Evolutionary conservation across 2,113 vertebrate species (phyloP), one percentile per base, ranked within the genome.

Genomic region (Oenanthe melanoleuca): DNA sequence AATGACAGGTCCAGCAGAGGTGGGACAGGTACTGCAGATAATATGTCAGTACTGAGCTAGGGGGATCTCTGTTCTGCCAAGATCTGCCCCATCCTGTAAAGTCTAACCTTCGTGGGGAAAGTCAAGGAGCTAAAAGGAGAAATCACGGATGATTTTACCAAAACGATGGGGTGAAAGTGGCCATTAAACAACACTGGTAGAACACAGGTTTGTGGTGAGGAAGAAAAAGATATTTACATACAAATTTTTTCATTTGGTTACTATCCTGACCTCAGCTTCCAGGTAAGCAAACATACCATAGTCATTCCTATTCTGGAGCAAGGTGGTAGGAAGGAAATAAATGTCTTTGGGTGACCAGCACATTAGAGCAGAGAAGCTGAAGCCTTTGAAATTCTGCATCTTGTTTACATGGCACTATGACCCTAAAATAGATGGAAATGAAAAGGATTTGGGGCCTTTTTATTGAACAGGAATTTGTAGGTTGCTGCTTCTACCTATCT

Each of bases 291-390:
- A 25, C 1, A 9, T 29, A 64, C 5, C 9, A 67, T 20, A 31
- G 7, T 26, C 31, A 47, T 29, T 56, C 50, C n/a, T 28, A 49
- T 28, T 17, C 29, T 47, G 45, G 50, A 45, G 16, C 38, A 0
- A 45, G 33, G 14, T 12, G 11, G 14, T 11, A 33, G 66, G 49
- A 91, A 85, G 6, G 1, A 74, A 83, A 12, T 38, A 0, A 75
- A 26, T 12, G 12, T 19, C 28, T 63, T 49, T 37, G 28, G 6
- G 3, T 61, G 10, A 57, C 6, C 11, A 29, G 5, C 1, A 0
- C 17, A n/a, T 29, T 61, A 66, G 4, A 74, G n/a, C 31, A 79
- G 17, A 89, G 19, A 25, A 81, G 9, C 17, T n/a, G 10, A 22
- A 38, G 28, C n/a, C n/a, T 92, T 75, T 81, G 21, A 81, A 91